Percentiles rank a stretch among this genome's conserved stretches.
Evolutionary conservation across 1,140 invertebrate species (phyloP).

Genomic region (Drosophila gunungcola): DNA sequence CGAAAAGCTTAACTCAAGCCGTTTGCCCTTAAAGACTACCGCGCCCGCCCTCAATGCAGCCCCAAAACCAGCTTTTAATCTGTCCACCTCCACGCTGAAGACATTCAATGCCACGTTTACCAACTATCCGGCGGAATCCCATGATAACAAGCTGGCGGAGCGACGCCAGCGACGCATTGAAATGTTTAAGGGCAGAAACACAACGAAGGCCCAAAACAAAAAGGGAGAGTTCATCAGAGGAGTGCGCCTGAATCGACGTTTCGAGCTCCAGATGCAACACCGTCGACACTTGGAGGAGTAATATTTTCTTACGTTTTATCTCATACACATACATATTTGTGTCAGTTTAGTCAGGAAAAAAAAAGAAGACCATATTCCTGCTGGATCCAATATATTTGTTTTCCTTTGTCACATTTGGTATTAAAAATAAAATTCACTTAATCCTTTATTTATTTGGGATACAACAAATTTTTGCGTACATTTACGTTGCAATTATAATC

Average conservation of each 20-base stretch:
- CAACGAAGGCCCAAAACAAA: constrained; percentile 9
- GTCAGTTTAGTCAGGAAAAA: neutral
- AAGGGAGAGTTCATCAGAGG: constrained; percentile 85
- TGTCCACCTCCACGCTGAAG: constrained; percentile 29
- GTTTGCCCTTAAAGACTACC: constrained; percentile 18
- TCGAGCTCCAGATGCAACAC: constrained; percentile 88
- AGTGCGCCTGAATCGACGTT: constrained; percentile 88
- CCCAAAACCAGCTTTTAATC: constrained; percentile 40
- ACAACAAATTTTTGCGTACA: too few relatives aligned
- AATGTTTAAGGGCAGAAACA: constrained; percentile 67
- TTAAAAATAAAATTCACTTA: neutral
- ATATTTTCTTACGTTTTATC: constrained; percentile 1
- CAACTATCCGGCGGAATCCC: neutral
- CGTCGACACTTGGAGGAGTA: constrained; percentile 76
- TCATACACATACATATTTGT: neutral
- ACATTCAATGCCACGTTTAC: constrained; percentile 13
- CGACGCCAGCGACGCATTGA: constrained; percentile 67
- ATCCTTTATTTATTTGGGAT: too few relatives aligned
- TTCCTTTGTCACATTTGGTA: neutral
- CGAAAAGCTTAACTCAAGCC: neutral
- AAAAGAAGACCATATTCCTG: neutral
- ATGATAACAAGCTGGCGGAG: constrained; percentile 38
- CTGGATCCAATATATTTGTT: constrained; percentile 8
- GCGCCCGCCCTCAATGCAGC: constrained; percentile 6
- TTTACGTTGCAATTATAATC: too few relatives aligned